Percentiles rank a stretch among this genome's conserved stretches.
phyloP scores from a whole-genome alignment of 2,797 vertebrate genomes.

The Hephaestus fuliginosus region DNA sequence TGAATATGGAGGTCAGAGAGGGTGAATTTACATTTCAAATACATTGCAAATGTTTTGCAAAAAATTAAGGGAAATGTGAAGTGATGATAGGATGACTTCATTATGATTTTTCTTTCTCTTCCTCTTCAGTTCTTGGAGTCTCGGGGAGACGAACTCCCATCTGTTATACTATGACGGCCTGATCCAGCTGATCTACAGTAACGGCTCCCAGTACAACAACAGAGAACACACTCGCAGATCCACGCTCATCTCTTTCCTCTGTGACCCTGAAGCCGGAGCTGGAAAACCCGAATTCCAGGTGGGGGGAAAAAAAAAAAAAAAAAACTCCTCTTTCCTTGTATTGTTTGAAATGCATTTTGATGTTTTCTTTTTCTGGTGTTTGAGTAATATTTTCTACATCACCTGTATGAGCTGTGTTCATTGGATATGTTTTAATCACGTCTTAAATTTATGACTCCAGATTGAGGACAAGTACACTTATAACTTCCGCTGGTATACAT shows the following conservation, averaged over 20 bases:
- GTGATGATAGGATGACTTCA: too few species aligned
- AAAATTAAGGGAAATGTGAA: not conserved
- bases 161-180: conserved; percentile 96
- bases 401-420: not conserved
- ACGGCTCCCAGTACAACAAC: conserved; percentile 92
- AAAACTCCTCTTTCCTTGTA: not conserved
- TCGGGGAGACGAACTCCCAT: conserved; percentile 88
- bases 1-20: not conserved
- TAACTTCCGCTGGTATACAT: conserved; percentile 97
- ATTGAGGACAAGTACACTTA: conserved; percentile 92
- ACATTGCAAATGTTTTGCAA: not conserved
- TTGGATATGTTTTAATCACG: not conserved
- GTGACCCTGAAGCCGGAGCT: conserved; percentile 87
- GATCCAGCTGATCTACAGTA: conserved; percentile 91
- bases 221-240: conserved; percentile 86
- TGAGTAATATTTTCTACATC: not conserved
- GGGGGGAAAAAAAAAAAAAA: not conserved
- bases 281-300: conserved; percentile 95
- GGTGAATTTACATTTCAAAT: not conserved
- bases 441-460: conserved; percentile 72
- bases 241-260: conserved; percentile 94
- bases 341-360: not conserved
- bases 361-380: not conserved
- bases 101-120: not conserved
- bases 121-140: conserved; percentile 85